Evolutionary conservation across 2,113 vertebrate species (phyloP).

Genomic region (Heterochromis multidens): DNA sequence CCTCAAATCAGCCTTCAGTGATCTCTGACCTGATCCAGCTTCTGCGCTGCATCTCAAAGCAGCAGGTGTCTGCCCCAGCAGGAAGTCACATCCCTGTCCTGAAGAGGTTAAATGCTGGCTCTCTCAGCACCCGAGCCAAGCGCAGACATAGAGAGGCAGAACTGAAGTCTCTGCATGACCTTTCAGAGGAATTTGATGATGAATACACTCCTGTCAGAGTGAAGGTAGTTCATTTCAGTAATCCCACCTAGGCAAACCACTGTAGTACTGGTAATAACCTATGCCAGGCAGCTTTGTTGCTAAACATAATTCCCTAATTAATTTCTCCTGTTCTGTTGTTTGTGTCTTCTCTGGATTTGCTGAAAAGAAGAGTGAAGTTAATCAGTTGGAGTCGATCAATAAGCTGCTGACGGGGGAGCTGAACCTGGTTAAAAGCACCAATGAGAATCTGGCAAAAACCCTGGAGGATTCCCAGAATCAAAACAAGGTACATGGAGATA

Average conservation of each 20-base stretch:
- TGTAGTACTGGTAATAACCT: not conserved
- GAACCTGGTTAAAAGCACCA: slow-evolving; percentile 47
- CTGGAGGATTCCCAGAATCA: slow-evolving; percentile 68
- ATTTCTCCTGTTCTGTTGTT: not conserved
- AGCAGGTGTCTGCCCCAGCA: slow-evolving; percentile 31
- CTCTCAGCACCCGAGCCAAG: not conserved
- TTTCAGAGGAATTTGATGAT: slow-evolving; percentile 76
- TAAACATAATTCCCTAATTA: not conserved
- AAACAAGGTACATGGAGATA: slow-evolving; percentile 61
- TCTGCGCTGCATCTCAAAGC: slow-evolving; percentile 59
- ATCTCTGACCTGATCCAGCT: slow-evolving; percentile 69
- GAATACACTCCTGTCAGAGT: slow-evolving; percentile 66
- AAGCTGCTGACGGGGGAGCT: slow-evolving; percentile 71
- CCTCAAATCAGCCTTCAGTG: slow-evolving; percentile 49
- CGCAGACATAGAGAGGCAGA: slow-evolving; percentile 29
- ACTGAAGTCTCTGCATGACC: slow-evolving; percentile 63
- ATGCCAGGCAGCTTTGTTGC: not conserved
- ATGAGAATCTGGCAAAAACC: slow-evolving; percentile 58
- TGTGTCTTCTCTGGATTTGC: slow-evolving; percentile 18
- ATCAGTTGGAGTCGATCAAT: slow-evolving; percentile 56
- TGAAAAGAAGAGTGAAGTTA: slow-evolving; percentile 60
- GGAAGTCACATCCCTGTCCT: slow-evolving; percentile 73
- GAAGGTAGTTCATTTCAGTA: slow-evolving; percentile 66
- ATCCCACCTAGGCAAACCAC: not conserved
- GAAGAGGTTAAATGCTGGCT: slow-evolving; percentile 6